Evolutionary conservation across 1,140 invertebrate genomes (phyloP), one percentile per base, ranked within the genome.

Genomic region (Hormaphis cornu): DNA sequence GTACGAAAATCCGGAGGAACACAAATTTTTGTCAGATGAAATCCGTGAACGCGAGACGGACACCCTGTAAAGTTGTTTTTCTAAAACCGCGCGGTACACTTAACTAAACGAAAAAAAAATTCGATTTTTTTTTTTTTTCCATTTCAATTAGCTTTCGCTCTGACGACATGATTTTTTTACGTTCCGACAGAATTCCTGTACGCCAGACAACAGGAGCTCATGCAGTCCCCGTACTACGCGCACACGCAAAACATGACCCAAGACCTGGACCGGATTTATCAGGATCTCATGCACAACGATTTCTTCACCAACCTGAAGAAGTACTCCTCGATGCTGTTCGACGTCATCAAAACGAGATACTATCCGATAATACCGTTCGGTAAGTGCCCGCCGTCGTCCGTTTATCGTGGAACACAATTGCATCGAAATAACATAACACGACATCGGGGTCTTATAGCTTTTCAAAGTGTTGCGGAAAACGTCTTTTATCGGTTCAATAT

Each of bases 191-290:
- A 91, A 72, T 91, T 91, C 73, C 82, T 93, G 48, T 90, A 91
- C 72, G 85, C 88, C 33, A 82, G 87, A 3, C 86, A 85, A 59
- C 85, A 87, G 50, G 89, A 91, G 72, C 76, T 93, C 42, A 85
- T 89, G 1, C 84, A 85, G n/a, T 89, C 88, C 0, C 85, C 87
- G 0, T 91, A 90, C 73, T 91, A 89, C 73, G 85, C 85, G 69
- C 84, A 87, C 73, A 84, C 91, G 14, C 83, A 87, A 1, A 87
- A 88, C 48, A 87, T 93, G 69, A 87, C 88, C 0, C 86, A 89
- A 52, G 88, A 93, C 75, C 78, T 91, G 33, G 89, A 91, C 74
- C 79, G 79, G 66, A 80, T 91, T 22, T 90, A 89, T 73, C 83
- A 85, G 61, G 89, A 92, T 72, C 82, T 91, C 4, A 85, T 84